Percentiles rank a stretch among this genome's conserved stretches.
Evolutionary conservation across 2,797 vertebrate genomes (phyloP).

Genomic region (Astyanax mexicanus): DNA sequence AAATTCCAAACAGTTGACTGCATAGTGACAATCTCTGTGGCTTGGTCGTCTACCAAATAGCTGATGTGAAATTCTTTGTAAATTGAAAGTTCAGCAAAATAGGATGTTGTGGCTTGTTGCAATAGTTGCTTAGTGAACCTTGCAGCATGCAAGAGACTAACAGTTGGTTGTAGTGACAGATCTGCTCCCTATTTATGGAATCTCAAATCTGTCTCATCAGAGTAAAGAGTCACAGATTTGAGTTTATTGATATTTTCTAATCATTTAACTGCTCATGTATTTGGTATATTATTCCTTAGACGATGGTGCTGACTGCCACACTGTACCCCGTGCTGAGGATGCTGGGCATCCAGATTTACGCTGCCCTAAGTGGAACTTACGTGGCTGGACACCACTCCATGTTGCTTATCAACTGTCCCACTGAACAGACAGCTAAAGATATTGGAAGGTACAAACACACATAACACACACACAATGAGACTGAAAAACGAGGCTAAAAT

Average conservation of each 20-base stretch:
- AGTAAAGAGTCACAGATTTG: not conserved
- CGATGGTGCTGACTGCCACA: conserved; percentile 73
- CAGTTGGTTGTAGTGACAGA: not conserved
- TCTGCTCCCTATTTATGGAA: not conserved
- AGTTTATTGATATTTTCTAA: not conserved
- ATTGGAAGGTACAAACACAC: conserved; percentile 82
- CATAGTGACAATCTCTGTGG: not conserved
- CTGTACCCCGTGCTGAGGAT: conserved; percentile 76
- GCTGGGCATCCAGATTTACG: conserved; percentile 75
- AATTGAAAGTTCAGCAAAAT: not conserved
- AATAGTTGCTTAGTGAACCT: not conserved
- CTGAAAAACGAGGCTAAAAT: too few species aligned
- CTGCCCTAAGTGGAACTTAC: conserved; percentile 78
- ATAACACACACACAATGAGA: not conserved
- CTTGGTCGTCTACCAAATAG: not conserved
- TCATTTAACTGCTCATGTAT: not conserved
- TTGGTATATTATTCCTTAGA: conserved; percentile 58
- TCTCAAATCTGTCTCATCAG: not conserved
- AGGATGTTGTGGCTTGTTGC: not conserved
- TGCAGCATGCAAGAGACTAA: not conserved
- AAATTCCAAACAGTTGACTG: not conserved
- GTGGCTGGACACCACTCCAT: conserved; percentile 82
- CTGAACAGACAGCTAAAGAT: conserved; percentile 84
- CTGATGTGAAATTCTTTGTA: not conserved
- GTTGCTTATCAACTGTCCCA: conserved; percentile 86